These are phyloP conservation scores for Drosophila glabriapex DNA, from an alignment of 2,888 invertebrate genomes.

Conservation along the genomic window DNA sequence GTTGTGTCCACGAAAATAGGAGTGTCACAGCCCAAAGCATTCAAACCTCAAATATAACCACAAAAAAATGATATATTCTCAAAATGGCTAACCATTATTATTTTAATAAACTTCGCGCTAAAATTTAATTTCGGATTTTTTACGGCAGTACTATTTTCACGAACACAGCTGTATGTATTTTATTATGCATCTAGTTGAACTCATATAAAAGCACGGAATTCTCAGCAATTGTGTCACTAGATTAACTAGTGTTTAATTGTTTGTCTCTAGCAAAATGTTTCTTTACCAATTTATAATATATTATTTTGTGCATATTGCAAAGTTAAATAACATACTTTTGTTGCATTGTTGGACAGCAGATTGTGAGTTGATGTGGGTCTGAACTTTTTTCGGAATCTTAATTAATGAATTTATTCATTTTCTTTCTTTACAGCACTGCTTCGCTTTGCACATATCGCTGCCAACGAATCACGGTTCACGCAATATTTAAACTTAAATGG, in stretches of 20 bases:
- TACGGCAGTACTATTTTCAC: neutral
- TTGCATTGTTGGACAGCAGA: conserved; percentile 29
- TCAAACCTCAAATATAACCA: neutral
- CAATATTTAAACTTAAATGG: conserved; percentile 54
- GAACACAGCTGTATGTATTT: neutral
- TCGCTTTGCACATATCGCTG: conserved; percentile 40
- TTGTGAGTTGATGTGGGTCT: conserved; percentile 30
- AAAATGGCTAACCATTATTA: neutral
- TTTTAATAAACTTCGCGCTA: neutral
- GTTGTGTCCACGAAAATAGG: neutral
- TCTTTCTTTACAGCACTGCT: conserved; percentile 55
- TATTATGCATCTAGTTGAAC: neutral
- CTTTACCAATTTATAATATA: conserved; percentile 60
- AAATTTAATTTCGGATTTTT: neutral
- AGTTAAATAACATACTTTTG: conserved; percentile 49
- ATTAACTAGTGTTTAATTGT: conserved; percentile 34
- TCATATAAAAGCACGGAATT: conserved; percentile 47
- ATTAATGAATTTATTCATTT: neutral
- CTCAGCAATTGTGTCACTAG: conserved; percentile 16
- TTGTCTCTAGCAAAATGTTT: conserved; percentile 19
- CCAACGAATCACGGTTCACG: conserved; percentile 28
- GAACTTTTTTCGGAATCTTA: neutral
- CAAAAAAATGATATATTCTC: neutral
- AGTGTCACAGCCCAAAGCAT: neutral
- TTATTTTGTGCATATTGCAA: conserved; percentile 57